Base-by-base conservation (phyloP, 2,113 vertebrate genomes). In the Archocentrus centrarchus region DNA sequence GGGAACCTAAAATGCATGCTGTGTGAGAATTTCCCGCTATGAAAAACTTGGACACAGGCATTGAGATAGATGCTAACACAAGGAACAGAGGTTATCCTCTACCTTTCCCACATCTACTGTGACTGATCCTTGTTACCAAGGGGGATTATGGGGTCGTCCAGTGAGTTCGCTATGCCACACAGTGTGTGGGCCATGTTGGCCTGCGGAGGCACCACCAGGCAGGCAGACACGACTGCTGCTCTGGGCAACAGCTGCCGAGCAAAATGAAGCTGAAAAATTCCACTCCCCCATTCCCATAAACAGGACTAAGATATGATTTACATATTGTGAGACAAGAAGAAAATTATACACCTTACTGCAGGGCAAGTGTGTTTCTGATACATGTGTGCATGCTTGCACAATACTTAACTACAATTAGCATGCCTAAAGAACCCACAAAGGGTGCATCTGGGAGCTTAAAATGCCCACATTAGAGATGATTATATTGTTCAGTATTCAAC, bases 101-200 rank as follows among this genome's bases (percentile, higher is more conserved):
- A 86, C 93, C 89, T 87, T 73, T 81, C 58, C 20, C 27, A 66
- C 3, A 62, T 73, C 61, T 15, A 50, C 75, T 86, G 75, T 75
- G 90, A 79, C 82, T 79, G 87, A 90, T 92, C 66, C 77, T 44
- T 66, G 79, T 83, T 79, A 79, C 75, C 80, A 84, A 30, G 53
- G 9, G 59, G 66, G 83, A 82, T 86, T 83, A 86, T 10, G 24
- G 81, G 75, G 68, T 62, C 63, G 84, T 80, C 70, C 83, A 7
- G 76, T 24, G 77, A 88, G 75, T 59, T 64, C 3, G 9, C 53
- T 18, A 35, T 79, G 80, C 73, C 41, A 81, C 75, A 6, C 80
- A 86, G 80, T 91, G 90, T 93, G 91, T 88, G 88, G 90, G 90
- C 85, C 3, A 61, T 27, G 61, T 82, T 82, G 83, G 90, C 80